Evolutionary conservation across 2,888 invertebrate genomes (phyloP).

Genomic region (Calliopum simillimum): DNA sequence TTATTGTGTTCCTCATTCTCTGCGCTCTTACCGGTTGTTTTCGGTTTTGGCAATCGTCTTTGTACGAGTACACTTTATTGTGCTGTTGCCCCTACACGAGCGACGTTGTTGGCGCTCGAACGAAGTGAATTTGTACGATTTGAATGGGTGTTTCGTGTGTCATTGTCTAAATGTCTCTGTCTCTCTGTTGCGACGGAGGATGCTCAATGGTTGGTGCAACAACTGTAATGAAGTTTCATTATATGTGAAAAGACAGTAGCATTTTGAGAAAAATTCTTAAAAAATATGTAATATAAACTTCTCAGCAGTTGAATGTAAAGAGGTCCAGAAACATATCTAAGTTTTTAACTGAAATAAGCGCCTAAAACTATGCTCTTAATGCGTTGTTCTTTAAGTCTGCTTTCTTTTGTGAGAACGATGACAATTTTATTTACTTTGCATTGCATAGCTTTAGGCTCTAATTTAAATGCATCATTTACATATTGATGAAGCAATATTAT

Average conservation of each 20-base stretch:
- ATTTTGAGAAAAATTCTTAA: too few species aligned
- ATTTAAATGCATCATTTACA: constrained; percentile 1
- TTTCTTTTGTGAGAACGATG: too few species aligned
- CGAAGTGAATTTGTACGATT: neutral
- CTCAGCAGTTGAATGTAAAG: too few species aligned
- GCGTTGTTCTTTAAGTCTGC: too few species aligned
- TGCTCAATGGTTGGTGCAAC: neutral
- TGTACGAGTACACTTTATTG: neutral
- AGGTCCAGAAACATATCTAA: too few species aligned
- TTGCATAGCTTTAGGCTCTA: neutral
- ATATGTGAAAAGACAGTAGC: neutral
- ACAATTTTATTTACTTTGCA: too few species aligned
- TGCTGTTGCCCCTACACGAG: constrained; percentile 21
- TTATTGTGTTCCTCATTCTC: neutral
- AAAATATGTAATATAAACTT: too few species aligned
- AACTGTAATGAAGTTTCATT: constrained; percentile 12
- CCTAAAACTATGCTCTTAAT: too few species aligned
- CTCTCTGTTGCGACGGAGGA: neutral
- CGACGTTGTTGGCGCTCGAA: neutral
- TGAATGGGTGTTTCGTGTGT: constrained; percentile 13
- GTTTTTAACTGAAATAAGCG: too few species aligned
- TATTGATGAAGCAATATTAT: too few species aligned
- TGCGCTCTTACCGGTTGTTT: neutral
- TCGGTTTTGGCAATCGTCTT: too few species aligned
- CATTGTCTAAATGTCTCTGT: neutral